phyloP scores from a whole-genome alignment of 1,140 invertebrate species.

The Andricus grossulariae region DNA sequence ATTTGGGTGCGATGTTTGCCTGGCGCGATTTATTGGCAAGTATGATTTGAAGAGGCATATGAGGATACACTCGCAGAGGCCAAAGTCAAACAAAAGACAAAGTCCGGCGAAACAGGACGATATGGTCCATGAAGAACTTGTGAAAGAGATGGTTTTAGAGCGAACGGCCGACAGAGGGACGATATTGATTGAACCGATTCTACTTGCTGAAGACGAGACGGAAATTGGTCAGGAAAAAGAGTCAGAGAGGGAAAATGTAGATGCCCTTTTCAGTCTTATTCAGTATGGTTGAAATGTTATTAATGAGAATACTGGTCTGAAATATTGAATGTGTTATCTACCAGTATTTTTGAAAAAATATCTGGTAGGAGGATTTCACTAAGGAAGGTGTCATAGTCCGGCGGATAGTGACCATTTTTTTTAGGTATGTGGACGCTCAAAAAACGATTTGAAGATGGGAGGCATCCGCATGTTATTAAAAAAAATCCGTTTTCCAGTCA shows the following conservation, averaged over 20 bases:
- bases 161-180: slow-evolving; percentile 50
- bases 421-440: too few relatives aligned
- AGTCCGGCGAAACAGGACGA: slow-evolving; percentile 37
- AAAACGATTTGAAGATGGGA: too few relatives aligned
- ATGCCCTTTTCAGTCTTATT: slow-evolving; percentile 68
- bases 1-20: slow-evolving; percentile 72
- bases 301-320: too few relatives aligned
- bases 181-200: slow-evolving; percentile 64
- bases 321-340: too few relatives aligned
- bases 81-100: slow-evolving; percentile 50
- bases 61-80: slow-evolving; percentile 64
- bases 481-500: too few relatives aligned
- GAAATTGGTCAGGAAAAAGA: slow-evolving; percentile 62
- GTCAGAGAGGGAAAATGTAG: slow-evolving; percentile 71
- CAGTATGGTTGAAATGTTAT: slow-evolving; percentile 55
- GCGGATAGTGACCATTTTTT: too few relatives aligned
- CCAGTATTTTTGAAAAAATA: neutral
- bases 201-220: slow-evolving; percentile 61
- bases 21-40: slow-evolving; percentile 67
- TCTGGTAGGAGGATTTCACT: too few relatives aligned
- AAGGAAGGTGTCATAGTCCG: too few relatives aligned
- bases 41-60: slow-evolving; percentile 71
- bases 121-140: slow-evolving; percentile 30
- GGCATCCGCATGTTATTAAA: too few relatives aligned
- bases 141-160: slow-evolving; percentile 46